A percentile compares a stretch with the other conserved stretches of the same genome.
Conservation (phyloP, 2,888 invertebrate genomes). For the Stegophylla sp. region DNA sequence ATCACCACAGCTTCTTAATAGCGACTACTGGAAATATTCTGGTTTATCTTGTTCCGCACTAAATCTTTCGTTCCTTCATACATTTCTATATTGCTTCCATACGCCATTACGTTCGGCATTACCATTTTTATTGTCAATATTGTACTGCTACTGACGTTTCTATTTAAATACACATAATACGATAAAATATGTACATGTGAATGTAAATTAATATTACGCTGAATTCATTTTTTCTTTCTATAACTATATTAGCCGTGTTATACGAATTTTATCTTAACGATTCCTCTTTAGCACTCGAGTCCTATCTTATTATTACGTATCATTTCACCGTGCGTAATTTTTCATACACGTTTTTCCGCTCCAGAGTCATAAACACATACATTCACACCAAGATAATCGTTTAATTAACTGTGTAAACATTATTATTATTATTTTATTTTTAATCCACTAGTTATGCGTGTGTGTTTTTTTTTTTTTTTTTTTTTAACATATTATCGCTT, state of each 20-base stretch:
- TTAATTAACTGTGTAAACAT: background rate
- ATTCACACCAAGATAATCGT: background rate
- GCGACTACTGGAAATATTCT: background rate
- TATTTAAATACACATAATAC: background rate
- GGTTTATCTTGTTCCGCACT: constrained; percentile 45
- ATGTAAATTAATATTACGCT: background rate
- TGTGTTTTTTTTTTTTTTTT: background rate
- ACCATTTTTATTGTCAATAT: constrained; percentile 37
- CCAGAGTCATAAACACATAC: background rate
- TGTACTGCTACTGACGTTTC: background rate
- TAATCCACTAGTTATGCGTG: background rate
- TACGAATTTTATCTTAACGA: background rate
- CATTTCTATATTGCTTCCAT: constrained; percentile 9
- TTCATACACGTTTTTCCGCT: background rate
- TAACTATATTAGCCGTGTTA: background rate
- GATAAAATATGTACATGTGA: background rate
- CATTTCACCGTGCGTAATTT: background rate
- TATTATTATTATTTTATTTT: too few species aligned
- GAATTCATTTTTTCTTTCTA: background rate
- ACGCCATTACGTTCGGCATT: constrained; percentile 21
- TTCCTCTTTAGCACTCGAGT: background rate
- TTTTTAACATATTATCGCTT: background rate
- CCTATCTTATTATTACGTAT: background rate
- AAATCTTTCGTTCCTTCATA: constrained; percentile 6
- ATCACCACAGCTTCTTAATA: constrained; percentile 28